Base-by-base conservation (phyloP, 2,113 vertebrate species). In the Trematomus loennbergii region DNA sequence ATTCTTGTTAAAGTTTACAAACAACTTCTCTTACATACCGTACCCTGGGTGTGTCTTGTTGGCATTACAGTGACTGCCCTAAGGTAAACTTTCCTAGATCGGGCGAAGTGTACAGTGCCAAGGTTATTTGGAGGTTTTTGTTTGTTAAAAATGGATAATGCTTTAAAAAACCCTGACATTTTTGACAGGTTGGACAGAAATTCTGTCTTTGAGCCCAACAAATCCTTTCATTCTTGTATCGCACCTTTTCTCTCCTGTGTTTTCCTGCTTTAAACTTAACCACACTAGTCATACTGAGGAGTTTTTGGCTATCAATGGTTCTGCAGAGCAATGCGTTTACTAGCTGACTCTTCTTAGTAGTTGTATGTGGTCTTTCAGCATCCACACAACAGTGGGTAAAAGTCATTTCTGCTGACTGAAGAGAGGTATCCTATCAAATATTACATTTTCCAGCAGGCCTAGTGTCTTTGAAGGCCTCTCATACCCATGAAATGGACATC, bases 1-100 rank as follows among this genome's bases (percentile, higher is more conserved):
- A 83, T 76, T 83, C 83, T 82, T 86, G 87, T 79, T 75, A 91
- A 75, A 89, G 90, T 86, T 89, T 61, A 64, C 88, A 89, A 70
- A 50, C 57, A 72, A 82, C 85, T 69, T 53, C 55, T 88, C 84
- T 72, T 72, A 82, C 71, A 93, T 88, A 80, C 73, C 74, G n/a
- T 54, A 66, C 78, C 25, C 12, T 50, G 85, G 80, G 80, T 82
- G 90, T 80, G 83, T 88, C 83, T 25, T n/a, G 11, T 43, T 11
- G 58, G 43, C 76, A 78, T 22, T 66, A 33, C 68, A 22, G 11
- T 36, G 20, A 59, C 11, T 75, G 64, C 8, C 67, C 79, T 5
- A 36, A 60, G 36, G 36, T 40, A 40, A 89, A 80, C 75, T 64
- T 76, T 68, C 4, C 29, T 58, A 43, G 20, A 78, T 36, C 1